Percentiles rank a stretch among this genome's conserved stretches.
phyloP scores from a whole-genome alignment of 2,888 invertebrate genomes.

The Drosophila nr. medialis region DNA sequence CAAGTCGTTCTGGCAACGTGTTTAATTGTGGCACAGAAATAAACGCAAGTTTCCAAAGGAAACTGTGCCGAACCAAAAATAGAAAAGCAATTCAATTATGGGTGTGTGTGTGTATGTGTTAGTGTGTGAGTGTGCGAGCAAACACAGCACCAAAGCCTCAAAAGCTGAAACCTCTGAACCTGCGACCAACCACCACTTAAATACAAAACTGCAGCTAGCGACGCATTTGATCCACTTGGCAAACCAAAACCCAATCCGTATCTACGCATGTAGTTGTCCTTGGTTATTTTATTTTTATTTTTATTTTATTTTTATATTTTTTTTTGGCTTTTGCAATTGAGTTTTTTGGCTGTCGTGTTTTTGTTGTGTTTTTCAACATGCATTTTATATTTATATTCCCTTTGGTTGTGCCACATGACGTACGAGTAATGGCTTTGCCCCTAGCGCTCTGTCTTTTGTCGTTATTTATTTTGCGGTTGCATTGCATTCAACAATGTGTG shows the following conservation, averaged over 20 bases:
- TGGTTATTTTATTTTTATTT: constrained; percentile 3
- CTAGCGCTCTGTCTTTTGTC: constrained; percentile 39
- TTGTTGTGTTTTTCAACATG: constrained; percentile 29
- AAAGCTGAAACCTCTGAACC: constrained; percentile 23
- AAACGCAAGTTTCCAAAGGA: constrained; percentile 44
- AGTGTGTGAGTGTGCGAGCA: constrained; percentile 4
- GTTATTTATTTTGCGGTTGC: constrained; percentile 75
- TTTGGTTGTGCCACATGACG: constrained; percentile 75
- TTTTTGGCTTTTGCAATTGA: constrained; percentile 66
- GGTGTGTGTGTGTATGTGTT: neutral
- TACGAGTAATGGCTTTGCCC: constrained; percentile 78
- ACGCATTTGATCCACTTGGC: constrained; percentile 69
- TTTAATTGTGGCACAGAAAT: constrained; percentile 66
- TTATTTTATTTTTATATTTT: neutral
- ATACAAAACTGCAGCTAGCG: constrained; percentile 35
- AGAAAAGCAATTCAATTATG: constrained; percentile 19
- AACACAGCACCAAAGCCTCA: constrained; percentile 1
- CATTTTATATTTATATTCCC: constrained; percentile 71
- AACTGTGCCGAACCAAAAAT: constrained; percentile 17
- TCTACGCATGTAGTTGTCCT: constrained; percentile 39
- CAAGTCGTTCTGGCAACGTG: constrained; percentile 60
- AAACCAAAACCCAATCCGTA: constrained; percentile 51
- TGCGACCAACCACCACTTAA: neutral
- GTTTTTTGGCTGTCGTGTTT: constrained; percentile 26
- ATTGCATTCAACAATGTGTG: constrained; percentile 53